phyloP scores from a whole-genome alignment of 2,888 invertebrate genomes.

The Dynastes grantii region DNA sequence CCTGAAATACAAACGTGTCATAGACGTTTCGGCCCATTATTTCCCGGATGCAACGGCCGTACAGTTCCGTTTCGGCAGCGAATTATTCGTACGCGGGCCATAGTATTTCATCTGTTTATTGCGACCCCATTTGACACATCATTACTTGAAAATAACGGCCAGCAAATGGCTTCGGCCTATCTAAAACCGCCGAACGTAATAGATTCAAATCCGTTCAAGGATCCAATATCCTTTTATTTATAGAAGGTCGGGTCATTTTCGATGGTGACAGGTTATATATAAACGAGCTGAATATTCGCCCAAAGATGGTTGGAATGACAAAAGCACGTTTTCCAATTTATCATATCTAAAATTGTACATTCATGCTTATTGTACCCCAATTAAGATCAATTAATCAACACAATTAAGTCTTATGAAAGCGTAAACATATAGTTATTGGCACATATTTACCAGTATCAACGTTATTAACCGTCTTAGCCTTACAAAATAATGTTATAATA shows the following conservation, averaged over 20 bases:
- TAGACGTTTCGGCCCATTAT: background rate
- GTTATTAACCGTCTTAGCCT: too few species aligned
- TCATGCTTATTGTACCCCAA: too few species aligned
- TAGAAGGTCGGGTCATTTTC: conserved; percentile 3
- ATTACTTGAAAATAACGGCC: conserved; percentile 38
- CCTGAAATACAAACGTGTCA: background rate
- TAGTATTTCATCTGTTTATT: conserved; percentile 33
- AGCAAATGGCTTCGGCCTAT: conserved; percentile 18
- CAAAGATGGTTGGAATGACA: background rate
- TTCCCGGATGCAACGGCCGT: conserved; percentile 4
- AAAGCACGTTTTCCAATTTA: background rate
- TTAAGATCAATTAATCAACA: too few species aligned
- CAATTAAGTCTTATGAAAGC: too few species aligned
- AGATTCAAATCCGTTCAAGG: conserved; percentile 37
- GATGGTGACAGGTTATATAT: conserved; percentile 5
- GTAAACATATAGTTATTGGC: too few species aligned
- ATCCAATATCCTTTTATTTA: conserved; percentile 38
- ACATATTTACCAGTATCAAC: too few species aligned
- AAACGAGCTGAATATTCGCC: background rate
- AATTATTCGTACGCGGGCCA: background rate
- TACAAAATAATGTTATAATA: too few species aligned
- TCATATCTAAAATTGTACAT: background rate
- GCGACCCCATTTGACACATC: conserved; percentile 26
- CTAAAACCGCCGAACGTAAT: conserved; percentile 29
- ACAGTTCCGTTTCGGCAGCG: conserved; percentile 9